Evolutionary conservation across 2,797 vertebrate genomes (phyloP).

Genomic region (Ispidina lecontei): DNA sequence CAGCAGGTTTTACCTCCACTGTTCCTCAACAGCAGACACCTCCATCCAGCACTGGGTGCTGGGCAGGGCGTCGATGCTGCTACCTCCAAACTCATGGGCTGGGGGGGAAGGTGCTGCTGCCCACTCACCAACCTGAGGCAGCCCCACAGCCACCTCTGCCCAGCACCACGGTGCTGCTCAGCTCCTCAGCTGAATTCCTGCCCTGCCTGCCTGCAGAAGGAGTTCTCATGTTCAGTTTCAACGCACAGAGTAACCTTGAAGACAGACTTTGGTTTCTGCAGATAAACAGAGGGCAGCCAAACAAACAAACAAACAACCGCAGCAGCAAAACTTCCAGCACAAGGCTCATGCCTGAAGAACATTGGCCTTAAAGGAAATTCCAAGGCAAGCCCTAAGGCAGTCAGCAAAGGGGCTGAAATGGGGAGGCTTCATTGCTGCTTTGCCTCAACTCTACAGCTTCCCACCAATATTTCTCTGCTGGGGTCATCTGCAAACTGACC

Average conservation of each 20-base stretch:
- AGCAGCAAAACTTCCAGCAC: not conserved
- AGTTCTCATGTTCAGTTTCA: not conserved
- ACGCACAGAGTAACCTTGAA: not conserved
- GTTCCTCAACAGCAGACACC: not conserved
- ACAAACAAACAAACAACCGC: not conserved
- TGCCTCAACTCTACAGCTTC: not conserved
- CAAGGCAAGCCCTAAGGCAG: not conserved
- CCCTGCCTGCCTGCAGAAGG: not conserved
- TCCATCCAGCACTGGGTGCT: not conserved
- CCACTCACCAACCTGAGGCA: not conserved
- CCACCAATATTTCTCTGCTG: not conserved
- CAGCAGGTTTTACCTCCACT: not conserved
- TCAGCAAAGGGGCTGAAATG: not conserved
- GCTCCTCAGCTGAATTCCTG: fast-evolving
- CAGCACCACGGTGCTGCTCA: not conserved
- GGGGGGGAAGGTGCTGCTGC: not conserved
- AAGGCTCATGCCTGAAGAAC: fast-evolving
- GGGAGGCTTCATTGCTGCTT: not conserved
- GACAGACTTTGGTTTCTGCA: not conserved
- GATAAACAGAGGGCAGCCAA: not conserved
- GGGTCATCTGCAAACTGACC: not conserved
- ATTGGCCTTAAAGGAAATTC: not conserved
- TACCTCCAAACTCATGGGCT: fast-evolving
- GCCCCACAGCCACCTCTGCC: not conserved
- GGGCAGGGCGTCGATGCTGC: not conserved